Evolutionary conservation across 2,888 invertebrate genomes (phyloP), one percentile per base, ranked within the genome.

Genomic region (Pollenia angustigena): DNA sequence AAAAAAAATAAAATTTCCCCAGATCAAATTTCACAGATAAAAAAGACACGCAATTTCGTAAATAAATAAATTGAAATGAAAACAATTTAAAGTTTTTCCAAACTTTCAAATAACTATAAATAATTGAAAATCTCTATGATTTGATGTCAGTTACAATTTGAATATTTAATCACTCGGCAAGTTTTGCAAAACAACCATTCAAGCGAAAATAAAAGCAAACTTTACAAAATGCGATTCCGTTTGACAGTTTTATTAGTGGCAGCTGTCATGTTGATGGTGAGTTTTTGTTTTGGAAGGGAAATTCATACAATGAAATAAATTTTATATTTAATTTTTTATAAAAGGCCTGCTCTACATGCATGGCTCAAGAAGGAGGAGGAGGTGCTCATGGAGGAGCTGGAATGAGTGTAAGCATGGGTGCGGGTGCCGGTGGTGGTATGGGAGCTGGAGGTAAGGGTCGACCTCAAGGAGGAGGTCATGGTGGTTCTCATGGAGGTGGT

Each of bases 181-280:
- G 68, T 81, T 74, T 68, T 62, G 32, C 50, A 4, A 54, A 46
- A 83, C 9, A 44, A 14, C 46, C 56, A 60, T 76, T 48, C 18
- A 40, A 56, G 18, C 46, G 23, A 14, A 11, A 50, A 48, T 2
- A 64, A 42, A 54, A 14, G 18, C 40, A 56, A 69, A 76, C 46
- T 71, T 76, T 40, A 23, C 7, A 72, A 64, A 48, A 85, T 85
- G 85, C 82, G 82, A 85, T 68, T 82, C 68, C 72, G 68, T 32
- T 74, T 85, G 82, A 79, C 56, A 75, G 42, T 74, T 74, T 68
- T 85, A 64, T 48, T 85, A 56, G 62, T 74, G 74, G 81, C 78
- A 48, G 74, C 60, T 75, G 74, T 62, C 44, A 74, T 79, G 42
- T 69, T 85, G 68, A 79, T 79, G 78, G 85, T 82, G 32, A 81